A percentile compares a stretch with the other conserved stretches of the same genome.
Conservation (phyloP, 1,140 invertebrate genomes). For the Drosophila arawakana region DNA sequence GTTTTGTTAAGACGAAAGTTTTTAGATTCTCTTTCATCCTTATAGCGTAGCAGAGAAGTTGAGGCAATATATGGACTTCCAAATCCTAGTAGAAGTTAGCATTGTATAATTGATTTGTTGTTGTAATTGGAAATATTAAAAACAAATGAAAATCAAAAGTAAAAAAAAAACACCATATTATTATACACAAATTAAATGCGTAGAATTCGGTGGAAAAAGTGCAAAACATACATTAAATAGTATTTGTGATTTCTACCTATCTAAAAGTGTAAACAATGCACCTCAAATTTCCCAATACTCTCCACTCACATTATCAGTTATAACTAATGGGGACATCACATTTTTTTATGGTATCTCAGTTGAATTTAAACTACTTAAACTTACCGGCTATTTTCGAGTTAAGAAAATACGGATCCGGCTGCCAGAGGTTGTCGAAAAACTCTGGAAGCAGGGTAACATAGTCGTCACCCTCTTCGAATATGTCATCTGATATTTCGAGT, state of each 20-base stretch:
- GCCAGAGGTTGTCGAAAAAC: conserved; percentile 93
- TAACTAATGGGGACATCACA: conserved; percentile 5
- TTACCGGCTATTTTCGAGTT: conserved; percentile 93
- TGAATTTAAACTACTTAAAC: conserved; percentile 23
- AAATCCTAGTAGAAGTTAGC: conserved; percentile 77
- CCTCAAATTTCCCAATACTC: conserved; percentile 2
- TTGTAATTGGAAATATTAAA: conserved; percentile 52
- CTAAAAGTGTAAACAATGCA: conserved; percentile 13
- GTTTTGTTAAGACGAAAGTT: conserved; percentile 83
- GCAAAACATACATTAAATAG: conserved; percentile 26
- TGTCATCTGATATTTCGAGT: conserved; percentile 89
- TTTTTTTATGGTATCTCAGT: neutral
- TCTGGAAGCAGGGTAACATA: conserved; percentile 91
- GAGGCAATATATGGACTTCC: conserved; percentile 81
- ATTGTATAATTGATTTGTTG: conserved; percentile 46
- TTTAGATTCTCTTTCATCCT: conserved; percentile 84
- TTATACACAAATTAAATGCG: conserved; percentile 63
- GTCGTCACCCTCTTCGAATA: conserved; percentile 91
- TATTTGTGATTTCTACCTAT: conserved; percentile 3
- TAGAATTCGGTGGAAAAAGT: conserved; percentile 17
- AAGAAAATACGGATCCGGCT: conserved; percentile 93
- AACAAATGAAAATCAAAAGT: conserved; percentile 63
- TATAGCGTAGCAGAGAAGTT: conserved; percentile 80
- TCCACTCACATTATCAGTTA: conserved; percentile 7
- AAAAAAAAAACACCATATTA: conserved; percentile 68